Conservation (phyloP, 1,140 invertebrate genomes). For the Papilio polyxenes region DNA sequence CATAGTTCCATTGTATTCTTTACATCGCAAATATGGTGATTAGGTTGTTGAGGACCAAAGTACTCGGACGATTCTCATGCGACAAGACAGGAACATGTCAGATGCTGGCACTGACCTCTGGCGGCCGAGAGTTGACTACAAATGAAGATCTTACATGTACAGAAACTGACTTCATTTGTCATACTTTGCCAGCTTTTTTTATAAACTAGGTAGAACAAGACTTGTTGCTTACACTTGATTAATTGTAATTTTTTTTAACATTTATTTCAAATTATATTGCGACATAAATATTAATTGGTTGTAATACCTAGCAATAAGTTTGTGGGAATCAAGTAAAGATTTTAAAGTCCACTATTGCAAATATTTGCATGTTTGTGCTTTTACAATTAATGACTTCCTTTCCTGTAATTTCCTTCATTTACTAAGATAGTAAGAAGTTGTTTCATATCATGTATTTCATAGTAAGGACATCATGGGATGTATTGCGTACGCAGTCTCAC, state of each 20-base stretch:
- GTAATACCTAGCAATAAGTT: not conserved
- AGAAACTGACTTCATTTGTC: not conserved
- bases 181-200: not conserved
- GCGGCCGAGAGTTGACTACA: not conserved
- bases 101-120: not conserved
- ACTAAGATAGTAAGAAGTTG: not conserved
- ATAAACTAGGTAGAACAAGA: not conserved
- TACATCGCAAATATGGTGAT: not conserved
- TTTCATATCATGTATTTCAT: not conserved
- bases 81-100: not conserved
- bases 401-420: not conserved
- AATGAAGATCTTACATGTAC: not conserved
- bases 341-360: not conserved
- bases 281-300: not conserved
- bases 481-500: conserved; percentile 18
- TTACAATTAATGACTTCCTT: not conserved
- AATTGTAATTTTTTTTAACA: no score
- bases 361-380: not conserved
- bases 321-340: not conserved
- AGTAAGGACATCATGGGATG: not conserved
- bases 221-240: no score
- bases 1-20: not conserved
- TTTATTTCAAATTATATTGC: not conserved
- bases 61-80: not conserved
- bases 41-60: not conserved